Conservation (phyloP, 2,113 vertebrate genomes). For the Stigmatopora argus region DNA sequence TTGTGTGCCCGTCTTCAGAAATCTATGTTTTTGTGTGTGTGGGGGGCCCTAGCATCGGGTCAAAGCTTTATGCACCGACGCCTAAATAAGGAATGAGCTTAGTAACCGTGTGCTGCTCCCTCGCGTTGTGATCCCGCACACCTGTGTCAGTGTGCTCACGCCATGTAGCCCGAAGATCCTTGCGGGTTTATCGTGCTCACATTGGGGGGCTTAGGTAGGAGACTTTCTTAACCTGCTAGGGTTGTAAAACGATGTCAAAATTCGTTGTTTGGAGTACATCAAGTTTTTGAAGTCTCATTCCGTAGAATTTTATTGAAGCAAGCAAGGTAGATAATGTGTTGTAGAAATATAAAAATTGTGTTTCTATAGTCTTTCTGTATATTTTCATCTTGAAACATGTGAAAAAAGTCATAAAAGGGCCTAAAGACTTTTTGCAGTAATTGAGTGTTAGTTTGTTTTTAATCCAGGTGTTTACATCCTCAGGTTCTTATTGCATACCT, state of each 20-base stretch:
- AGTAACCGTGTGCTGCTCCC: constrained; percentile 41
- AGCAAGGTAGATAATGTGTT: too few relatives aligned
- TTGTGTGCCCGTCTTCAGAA: constrained; percentile 7
- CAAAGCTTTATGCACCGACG: constrained; percentile 27
- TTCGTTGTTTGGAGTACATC: not conserved
- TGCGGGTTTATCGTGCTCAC: constrained; percentile 37
- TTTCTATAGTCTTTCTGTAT: too few relatives aligned
- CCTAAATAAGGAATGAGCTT: constrained; percentile 66
- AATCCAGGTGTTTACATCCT: too few relatives aligned
- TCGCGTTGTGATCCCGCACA: constrained; percentile 44
- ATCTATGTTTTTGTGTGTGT: constrained; percentile 8
- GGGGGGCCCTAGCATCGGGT: constrained; percentile 12
- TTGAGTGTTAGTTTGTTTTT: too few relatives aligned
- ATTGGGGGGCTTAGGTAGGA: constrained; percentile 29
- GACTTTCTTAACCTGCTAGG: not conserved
- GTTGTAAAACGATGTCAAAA: not conserved
- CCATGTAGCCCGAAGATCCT: constrained; percentile 52
- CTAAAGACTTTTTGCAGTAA: too few relatives aligned
- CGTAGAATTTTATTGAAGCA: too few relatives aligned
- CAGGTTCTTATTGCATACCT: too few relatives aligned
- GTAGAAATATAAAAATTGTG: too few relatives aligned
- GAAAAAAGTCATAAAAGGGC: too few relatives aligned
- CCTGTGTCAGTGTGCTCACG: constrained; percentile 48
- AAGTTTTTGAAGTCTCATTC: not conserved
- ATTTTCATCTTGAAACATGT: too few relatives aligned